These are phyloP conservation scores for Tauraco hartlaubi DNA, from an alignment of 2,797 vertebrate species.

Conservation along the genomic window DNA sequence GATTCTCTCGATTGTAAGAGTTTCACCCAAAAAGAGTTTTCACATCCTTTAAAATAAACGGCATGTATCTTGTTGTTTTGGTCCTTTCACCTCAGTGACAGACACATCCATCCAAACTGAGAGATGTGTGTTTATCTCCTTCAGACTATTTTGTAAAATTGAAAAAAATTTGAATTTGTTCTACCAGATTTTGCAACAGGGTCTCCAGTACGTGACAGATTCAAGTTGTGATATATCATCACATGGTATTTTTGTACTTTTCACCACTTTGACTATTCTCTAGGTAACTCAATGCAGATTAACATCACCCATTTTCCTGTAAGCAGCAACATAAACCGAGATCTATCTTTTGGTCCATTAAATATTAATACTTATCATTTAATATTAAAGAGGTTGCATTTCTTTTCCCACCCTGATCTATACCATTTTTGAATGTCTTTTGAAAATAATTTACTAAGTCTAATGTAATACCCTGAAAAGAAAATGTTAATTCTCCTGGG, in stretches of 20 bases:
- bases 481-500: constrained; percentile 27
- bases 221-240: background rate
- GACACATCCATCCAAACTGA: background rate
- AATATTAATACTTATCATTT: constrained; percentile 62
- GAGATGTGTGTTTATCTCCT: background rate
- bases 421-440: constrained; percentile 56
- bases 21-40: background rate
- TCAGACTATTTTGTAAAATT: background rate
- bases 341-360: constrained; percentile 64
- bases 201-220: background rate
- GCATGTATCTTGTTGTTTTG: background rate
- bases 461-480: background rate
- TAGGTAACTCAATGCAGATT: constrained; percentile 44
- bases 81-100: background rate
- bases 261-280: constrained; percentile 26
- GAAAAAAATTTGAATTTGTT: background rate
- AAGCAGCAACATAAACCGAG: constrained; percentile 52
- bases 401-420: background rate
- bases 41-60: background rate
- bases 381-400: constrained; percentile 63
- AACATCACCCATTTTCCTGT: constrained; percentile 50
- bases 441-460: constrained; percentile 63
- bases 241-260: constrained; percentile 41
- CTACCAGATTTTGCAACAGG: background rate
- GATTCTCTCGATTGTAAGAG: background rate